A percentile compares a stretch with the other conserved stretches of the same genome.
phyloP scores from a whole-genome alignment of 1,140 invertebrate genomes.

The Euborellia annulipes region DNA sequence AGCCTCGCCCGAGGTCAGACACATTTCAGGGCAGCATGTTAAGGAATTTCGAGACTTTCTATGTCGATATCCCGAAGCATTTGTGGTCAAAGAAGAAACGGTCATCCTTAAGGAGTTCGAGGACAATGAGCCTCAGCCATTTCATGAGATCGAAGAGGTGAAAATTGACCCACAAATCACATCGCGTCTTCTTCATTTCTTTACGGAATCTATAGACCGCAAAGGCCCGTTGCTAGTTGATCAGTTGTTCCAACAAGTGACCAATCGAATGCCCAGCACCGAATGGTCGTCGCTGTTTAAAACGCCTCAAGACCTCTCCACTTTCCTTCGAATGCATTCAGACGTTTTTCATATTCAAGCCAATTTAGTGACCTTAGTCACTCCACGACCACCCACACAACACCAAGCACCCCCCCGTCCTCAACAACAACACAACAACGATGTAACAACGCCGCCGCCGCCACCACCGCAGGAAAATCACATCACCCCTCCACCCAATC shows the following conservation, averaged over 20 bases:
- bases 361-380: constrained; percentile 60
- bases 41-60: constrained; percentile 90
- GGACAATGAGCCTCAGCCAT: constrained; percentile 39
- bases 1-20: constrained; percentile 86
- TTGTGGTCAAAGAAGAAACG: constrained; percentile 77
- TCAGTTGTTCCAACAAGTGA: constrained; percentile 65
- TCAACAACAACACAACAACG: neutral
- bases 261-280: constrained; percentile 58
- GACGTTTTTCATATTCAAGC: constrained; percentile 80
- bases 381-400: neutral
- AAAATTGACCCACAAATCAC: constrained; percentile 67
- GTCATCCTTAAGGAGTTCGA: constrained; percentile 51
- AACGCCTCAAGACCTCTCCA: constrained; percentile 65
- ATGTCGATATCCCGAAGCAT: constrained; percentile 65
- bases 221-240: constrained; percentile 70
- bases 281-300: constrained; percentile 72
- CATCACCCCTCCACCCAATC: constrained; percentile 24
- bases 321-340: constrained; percentile 77
- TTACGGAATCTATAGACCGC: constrained; percentile 56
- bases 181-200: constrained; percentile 57
- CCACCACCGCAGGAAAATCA: neutral
- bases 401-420: neutral
- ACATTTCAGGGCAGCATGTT: constrained; percentile 84
- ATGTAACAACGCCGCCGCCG: no score
- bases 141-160: constrained; percentile 48